phyloP scores from a whole-genome alignment of 2,888 invertebrate species.

The Disparrhopalites patrizii region DNA sequence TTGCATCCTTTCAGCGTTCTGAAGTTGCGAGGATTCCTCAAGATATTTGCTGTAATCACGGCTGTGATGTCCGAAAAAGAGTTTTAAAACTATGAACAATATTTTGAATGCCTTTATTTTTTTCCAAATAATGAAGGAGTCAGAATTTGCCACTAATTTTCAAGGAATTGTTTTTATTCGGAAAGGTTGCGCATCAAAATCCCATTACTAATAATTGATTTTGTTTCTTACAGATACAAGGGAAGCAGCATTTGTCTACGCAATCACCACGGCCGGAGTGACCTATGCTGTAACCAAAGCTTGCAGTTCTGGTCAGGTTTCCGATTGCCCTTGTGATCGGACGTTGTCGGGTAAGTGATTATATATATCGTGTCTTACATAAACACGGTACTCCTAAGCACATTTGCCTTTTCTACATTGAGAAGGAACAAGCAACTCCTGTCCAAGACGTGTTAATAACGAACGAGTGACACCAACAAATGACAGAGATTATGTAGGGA shows the following conservation, averaged over 20 bases:
- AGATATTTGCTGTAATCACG: background rate
- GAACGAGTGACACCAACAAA: no score
- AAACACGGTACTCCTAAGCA: no score
- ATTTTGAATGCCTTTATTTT: background rate
- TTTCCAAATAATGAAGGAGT: background rate
- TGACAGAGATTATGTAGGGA: no score
- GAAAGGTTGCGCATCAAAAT: no score
- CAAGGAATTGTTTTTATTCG: conserved; percentile 4
- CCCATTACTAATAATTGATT: conserved; percentile 4
- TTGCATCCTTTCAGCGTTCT: no score
- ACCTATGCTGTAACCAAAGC: conserved; percentile 83
- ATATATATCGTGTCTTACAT: no score
- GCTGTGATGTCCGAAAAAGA: background rate
- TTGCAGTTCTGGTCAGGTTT: conserved; percentile 77
- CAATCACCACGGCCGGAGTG: conserved; percentile 84
- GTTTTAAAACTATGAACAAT: background rate
- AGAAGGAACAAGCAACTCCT: no score
- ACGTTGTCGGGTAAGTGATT: conserved; percentile 40
- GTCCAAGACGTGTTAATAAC: no score
- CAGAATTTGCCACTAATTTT: background rate
- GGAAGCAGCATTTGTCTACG: conserved; percentile 87
- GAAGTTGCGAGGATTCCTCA: no score
- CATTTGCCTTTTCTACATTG: no score
- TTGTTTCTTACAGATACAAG: conserved; percentile 66
- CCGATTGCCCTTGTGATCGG: conserved; percentile 63